These are phyloP conservation scores for Chaitophorus viminalis DNA, from an alignment of 2,888 invertebrate genomes.

Conservation along the genomic window DNA sequence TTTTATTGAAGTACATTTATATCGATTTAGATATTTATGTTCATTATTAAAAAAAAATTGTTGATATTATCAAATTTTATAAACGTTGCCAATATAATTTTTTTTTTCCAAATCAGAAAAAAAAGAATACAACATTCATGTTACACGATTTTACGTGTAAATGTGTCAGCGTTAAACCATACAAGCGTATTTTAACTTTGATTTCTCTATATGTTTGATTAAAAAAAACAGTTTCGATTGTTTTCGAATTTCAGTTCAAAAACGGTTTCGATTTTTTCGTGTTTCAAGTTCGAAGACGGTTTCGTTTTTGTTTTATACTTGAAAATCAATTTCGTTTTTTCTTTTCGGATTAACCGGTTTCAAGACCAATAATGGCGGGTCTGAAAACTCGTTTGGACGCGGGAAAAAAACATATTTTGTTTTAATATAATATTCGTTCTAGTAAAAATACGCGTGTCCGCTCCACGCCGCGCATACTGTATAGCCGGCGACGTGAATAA, in stretches of 20 bases:
- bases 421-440: neutral
- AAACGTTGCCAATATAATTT: too few species aligned
- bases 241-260: neutral
- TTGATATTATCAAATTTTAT: too few species aligned
- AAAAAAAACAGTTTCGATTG: neutral
- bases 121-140: too few species aligned
- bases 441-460: neutral
- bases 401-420: neutral
- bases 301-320: neutral
- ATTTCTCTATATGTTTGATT: too few species aligned
- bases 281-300: neutral
- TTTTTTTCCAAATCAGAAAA: too few species aligned
- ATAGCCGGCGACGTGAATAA: neutral
- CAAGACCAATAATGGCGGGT: neutral
- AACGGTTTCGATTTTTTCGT: slow-evolving; percentile 23
- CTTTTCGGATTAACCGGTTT: neutral
- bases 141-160: too few species aligned
- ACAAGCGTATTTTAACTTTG: too few species aligned
- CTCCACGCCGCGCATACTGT: neutral
- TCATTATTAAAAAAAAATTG: too few species aligned
- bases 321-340: neutral
- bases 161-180: too few species aligned
- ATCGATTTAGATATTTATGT: too few species aligned
- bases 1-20: too few species aligned
- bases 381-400: neutral